Evolutionary conservation across 2,113 vertebrate species (phyloP).

Genomic region (Centropus unirufus): DNA sequence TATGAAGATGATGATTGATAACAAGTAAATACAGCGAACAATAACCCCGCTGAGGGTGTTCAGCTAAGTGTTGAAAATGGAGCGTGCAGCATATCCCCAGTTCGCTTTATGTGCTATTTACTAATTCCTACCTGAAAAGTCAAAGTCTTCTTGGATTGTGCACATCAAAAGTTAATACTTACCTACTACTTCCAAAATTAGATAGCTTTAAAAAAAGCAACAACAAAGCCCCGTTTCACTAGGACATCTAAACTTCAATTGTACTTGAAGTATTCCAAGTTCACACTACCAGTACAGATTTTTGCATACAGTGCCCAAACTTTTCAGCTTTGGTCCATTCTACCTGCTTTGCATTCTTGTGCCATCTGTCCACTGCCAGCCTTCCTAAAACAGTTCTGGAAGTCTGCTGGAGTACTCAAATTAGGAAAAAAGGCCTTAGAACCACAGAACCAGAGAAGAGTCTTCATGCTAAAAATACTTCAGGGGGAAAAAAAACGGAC

Average conservation of each 20-base stretch:
- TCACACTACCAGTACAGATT: not conserved
- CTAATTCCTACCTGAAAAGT: not conserved
- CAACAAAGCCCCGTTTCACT: not conserved
- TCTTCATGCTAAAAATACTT: not conserved
- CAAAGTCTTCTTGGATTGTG: not conserved
- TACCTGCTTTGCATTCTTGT: not conserved
- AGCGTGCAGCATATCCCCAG: not conserved
- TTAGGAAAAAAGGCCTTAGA: not conserved
- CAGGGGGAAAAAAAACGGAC: fast-evolving
- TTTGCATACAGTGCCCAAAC: not conserved
- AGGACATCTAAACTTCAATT: not conserved
- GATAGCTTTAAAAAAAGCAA: not conserved
- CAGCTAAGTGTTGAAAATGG: not conserved
- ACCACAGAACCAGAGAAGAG: not conserved
- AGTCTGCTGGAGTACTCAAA: not conserved
- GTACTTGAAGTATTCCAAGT: not conserved
- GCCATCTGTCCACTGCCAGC: not conserved
- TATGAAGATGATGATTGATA: not conserved
- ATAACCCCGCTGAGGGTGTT: not conserved
- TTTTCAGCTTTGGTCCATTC: not conserved
- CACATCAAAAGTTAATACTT: not conserved
- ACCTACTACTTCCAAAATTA: not conserved
- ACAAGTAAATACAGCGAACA: not conserved
- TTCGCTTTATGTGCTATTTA: not conserved
- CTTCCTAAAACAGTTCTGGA: not conserved